Evolutionary conservation across 2,113 vertebrate species (phyloP), one percentile per base, ranked within the genome.

Genomic region (Perca flavescens): DNA sequence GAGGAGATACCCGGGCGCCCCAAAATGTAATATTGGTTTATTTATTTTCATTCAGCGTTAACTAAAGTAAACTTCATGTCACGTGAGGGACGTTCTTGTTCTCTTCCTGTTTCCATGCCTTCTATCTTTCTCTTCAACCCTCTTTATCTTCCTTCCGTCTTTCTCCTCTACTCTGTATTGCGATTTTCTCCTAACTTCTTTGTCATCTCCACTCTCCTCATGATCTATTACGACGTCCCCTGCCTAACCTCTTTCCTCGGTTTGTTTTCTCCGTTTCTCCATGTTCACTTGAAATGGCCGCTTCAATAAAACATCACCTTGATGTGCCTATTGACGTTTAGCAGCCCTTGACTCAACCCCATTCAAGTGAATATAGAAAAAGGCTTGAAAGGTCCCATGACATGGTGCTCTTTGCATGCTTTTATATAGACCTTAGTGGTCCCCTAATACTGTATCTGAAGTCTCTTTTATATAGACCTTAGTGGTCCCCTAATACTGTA

Each of bases 251-350:
- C 34, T 19, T 17, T 31, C 7, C 54, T 34, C 36, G 7, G 9
- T 60, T 52, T 22, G 34, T 31, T 57, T 53, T 74, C 21, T 64
- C 6, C 50, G 10, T 61, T 28, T 71, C 61, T 70, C 28, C 28
- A 22, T 85, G 60, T 80, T 88, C 69, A 74, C 46, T 75, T 75
- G 61, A 66, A 76, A 75, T 87, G 46, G 73, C 61, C 36, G 54
- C 60, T 85, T 87, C 75, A 63, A 69, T 69, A 78, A 82, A 83
- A 77, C 73, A 76, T 53, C 57, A 58, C 65, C 84, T 77, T 63
- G 58, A 70, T 72, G 79, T 86, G 78, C 76, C 58, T 86, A 61
- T 79, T 69, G 80, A 80, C 13, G 31, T 64, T 75, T 64, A 64
- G 64, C 49, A n/a, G 71, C 49, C 63, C 67, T 79, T 21, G 60